Evolutionary conservation across 2,797 vertebrate genomes (phyloP), one percentile per base, ranked within the genome.

Genomic region (Nyctibius grandis): DNA sequence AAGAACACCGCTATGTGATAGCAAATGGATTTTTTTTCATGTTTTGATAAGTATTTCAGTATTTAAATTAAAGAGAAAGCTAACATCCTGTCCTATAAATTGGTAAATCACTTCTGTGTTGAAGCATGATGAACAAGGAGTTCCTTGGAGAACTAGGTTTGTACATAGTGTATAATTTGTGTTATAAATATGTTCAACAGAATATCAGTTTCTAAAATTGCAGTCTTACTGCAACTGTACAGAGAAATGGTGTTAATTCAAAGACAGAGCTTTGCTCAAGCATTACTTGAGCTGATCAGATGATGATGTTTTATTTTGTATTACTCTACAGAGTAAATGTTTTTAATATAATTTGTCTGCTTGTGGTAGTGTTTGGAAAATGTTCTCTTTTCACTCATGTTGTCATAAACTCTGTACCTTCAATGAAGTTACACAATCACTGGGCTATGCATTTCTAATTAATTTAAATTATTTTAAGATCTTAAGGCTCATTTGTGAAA

Each of bases 91-190:
- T 74, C 56, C 83, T 67, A 86, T 77, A 91, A 82, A 33, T 3
- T 59, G 67, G 38, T 65, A 75, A 93, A 77, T 40, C 50, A 60
- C 54, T 29, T 75, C 51, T 47, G 33, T 56, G 17, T 51, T 78
- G 75, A 88, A 76, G 74, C 53, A 57, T 63, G 44, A 42, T 54
- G 65, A 85, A 12, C 54, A 80, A 81, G 83, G 56, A 36, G 69
- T 75, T 93, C 75, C 64, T 59, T 60, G 83, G 76, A 75, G 80
- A 95, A 29, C 64, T 85, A 45, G 25, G 20, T 91, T 95, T 97
- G 97, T 97, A 97, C 42, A 96, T 97, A 96, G 47, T 94, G 70
- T 95, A 92, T 76, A 48, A 53, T 81, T 82, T 97, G 83, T 97
- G 80, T 93, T 91, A 94, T 96, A 97, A 92, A 94, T 91, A 74